Evolutionary conservation across 1,140 invertebrate species (phyloP), one percentile per base, ranked within the genome.

Genomic region (Ceratoteleas bidentatus): DNA sequence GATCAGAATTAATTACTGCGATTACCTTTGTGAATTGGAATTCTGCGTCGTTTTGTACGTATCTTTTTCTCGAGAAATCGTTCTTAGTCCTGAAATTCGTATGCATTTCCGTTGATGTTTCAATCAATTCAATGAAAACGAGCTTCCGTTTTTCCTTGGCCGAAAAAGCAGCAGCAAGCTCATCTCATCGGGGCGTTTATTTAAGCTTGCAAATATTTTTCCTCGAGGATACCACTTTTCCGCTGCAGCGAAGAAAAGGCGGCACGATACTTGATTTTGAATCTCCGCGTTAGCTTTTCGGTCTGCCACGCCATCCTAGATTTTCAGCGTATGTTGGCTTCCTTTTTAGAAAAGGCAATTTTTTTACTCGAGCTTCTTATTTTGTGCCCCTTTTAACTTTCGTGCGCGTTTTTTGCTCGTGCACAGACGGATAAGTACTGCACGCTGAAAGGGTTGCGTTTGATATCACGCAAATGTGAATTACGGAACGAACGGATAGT

Each of bases 381-480:
- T 52, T 69, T 56, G 24, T 34, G 24, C 9, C n/a, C 14, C 43
- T 64, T 64, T 74, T 65, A 58, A 16, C 50, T 58, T 38, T 45
- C 36, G 11, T 49, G 13, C 34, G 43, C 14, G 16, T 60, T 49
- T 65, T 49, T 16, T 47, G 6, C 54, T 52, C 36, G 33, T 34
- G 8, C 53, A 45, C 40, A 65, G 61, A 74, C 45, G 53, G 38
- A 38, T 74, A 75, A 75, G 61, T 75, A 75, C 43, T 60, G 53
- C 56, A 40, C 49, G 53, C 13, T 75, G 56, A 75, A 75, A 75
- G 72, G 62, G 62, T 75, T 75, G 52, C 72, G 54, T 75, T 66
- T 75, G 72, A 75, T 66, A 75, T 57, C 72, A 75, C 72, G 62
- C 62, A 66, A 75, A 66, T 75, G 72, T 66, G 54, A 75, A 45